These are phyloP conservation scores for Polymixis flavicincta DNA, from an alignment of 2,888 invertebrate genomes.

Conservation along the genomic window DNA sequence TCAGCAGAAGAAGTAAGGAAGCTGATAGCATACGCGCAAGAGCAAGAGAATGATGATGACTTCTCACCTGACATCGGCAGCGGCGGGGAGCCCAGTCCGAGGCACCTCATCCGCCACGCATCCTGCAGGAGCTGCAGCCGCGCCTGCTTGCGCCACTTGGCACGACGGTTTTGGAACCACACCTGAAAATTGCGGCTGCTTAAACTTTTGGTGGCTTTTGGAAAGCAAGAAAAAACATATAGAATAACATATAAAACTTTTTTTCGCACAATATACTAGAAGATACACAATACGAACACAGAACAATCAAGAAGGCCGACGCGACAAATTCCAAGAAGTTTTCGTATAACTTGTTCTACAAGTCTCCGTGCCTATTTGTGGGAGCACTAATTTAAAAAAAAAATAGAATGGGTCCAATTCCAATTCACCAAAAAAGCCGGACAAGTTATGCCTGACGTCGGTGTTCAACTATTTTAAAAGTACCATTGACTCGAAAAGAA, in stretches of 20 bases:
- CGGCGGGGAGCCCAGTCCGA: conserved; percentile 93
- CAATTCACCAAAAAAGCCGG: neutral
- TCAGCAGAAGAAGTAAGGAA: conserved; percentile 91
- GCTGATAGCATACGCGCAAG: conserved; percentile 94
- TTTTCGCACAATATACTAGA: neutral
- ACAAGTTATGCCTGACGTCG: neutral
- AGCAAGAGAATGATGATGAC: neutral
- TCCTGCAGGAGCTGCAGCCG: conserved; percentile 96
- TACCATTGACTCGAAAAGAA: neutral
- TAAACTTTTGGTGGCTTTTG: neutral
- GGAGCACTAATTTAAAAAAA: no score
- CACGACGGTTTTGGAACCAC: conserved; percentile 97
- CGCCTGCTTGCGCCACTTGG: conserved; percentile 97
- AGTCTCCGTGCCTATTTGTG: no score
- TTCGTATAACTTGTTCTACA: no score
- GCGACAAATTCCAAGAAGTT: no score
- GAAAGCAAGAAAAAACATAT: neutral
- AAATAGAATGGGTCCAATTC: no score
- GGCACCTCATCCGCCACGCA: conserved; percentile 97
- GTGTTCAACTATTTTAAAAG: neutral
- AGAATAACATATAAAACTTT: no score
- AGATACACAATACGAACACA: neutral
- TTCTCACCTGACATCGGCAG: conserved; percentile 85
- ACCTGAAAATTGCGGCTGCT: conserved; percentile 89
- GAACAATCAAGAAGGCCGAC: neutral